Evolutionary conservation across 30 jellyfish, hydroid and myxozoan genomes (phyloP).

Genomic region (Mastigias papua): DNA sequence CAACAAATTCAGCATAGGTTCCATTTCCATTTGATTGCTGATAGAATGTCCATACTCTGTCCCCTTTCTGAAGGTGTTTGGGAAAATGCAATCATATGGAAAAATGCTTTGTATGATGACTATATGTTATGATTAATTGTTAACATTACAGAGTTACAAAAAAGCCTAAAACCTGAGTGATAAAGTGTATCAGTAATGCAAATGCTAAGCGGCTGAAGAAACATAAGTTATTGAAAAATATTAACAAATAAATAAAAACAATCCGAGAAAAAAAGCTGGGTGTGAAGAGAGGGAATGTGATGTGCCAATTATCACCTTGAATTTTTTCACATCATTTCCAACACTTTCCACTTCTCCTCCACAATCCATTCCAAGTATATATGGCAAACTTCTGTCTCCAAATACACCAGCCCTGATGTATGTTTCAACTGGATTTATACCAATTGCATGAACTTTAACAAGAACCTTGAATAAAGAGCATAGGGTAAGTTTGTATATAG

Average conservation of each 20-base stretch:
- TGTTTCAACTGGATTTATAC: constrained; percentile 91
- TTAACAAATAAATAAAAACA: too few species aligned
- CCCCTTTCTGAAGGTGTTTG: constrained; percentile 58
- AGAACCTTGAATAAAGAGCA: constrained; percentile 56
- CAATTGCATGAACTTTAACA: constrained; percentile 79
- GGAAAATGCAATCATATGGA: neutral
- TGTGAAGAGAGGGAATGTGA: too few species aligned
- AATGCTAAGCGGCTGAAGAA: too few species aligned
- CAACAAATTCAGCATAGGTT: constrained; percentile 72
- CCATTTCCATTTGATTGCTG: constrained; percentile 55
- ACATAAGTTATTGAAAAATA: too few species aligned
- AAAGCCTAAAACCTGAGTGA: too few species aligned
- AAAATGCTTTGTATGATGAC: neutral
- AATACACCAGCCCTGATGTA: constrained; percentile 60
- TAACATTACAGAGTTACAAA: too few species aligned
- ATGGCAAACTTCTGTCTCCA: constrained; percentile 51
- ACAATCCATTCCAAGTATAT: constrained; percentile 78
- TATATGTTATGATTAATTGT: too few species aligned
- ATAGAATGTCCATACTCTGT: constrained; percentile 72
- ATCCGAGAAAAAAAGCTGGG: too few species aligned
- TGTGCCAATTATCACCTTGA: constrained; percentile 66
- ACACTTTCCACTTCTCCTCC: constrained; percentile 82
- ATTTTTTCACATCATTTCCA: constrained; percentile 69
- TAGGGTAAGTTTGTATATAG: neutral
- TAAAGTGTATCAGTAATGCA: too few species aligned